phyloP scores from a whole-genome alignment of 2,888 invertebrate species.

The Phyllotreta striolata region DNA sequence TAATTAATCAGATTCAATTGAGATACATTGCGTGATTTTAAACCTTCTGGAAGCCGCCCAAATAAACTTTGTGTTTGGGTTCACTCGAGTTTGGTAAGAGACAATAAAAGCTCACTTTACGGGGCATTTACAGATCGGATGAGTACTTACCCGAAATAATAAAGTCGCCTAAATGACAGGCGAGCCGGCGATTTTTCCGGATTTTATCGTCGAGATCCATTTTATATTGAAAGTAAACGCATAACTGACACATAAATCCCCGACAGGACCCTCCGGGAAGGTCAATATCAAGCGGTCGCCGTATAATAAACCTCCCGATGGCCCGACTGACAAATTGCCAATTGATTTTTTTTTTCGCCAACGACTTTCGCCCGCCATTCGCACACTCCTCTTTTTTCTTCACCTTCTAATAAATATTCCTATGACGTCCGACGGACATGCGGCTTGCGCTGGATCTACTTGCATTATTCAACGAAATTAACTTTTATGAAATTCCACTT shows the following conservation, averaged over 20 bases:
- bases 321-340: slow-evolving; percentile 46
- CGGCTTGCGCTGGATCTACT: slow-evolving; percentile 23
- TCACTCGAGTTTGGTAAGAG: slow-evolving; percentile 1
- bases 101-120: too few relatives aligned
- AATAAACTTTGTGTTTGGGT: too few relatives aligned
- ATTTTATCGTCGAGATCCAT: slow-evolving; percentile 5
- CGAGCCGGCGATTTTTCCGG: background rate
- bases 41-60: too few relatives aligned
- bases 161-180: slow-evolving; percentile 21
- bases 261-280: slow-evolving; percentile 37
- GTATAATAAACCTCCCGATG: slow-evolving; percentile 40
- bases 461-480: slow-evolving; percentile 15
- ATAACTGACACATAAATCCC: slow-evolving; percentile 43
- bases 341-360: slow-evolving; percentile 45
- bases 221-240: slow-evolving; percentile 27
- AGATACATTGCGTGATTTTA: too few relatives aligned
- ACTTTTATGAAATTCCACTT: background rate
- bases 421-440: slow-evolving; percentile 30
- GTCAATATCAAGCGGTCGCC: slow-evolving; percentile 42
- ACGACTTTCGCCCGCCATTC: slow-evolving; percentile 43
- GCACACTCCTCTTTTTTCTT: slow-evolving; percentile 27
- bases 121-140: too few relatives aligned
- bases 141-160: background rate
- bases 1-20: too few relatives aligned
- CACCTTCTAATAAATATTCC: slow-evolving; percentile 35